phyloP scores from a whole-genome alignment of 2,888 invertebrate species.

The Graphium colonna region DNA sequence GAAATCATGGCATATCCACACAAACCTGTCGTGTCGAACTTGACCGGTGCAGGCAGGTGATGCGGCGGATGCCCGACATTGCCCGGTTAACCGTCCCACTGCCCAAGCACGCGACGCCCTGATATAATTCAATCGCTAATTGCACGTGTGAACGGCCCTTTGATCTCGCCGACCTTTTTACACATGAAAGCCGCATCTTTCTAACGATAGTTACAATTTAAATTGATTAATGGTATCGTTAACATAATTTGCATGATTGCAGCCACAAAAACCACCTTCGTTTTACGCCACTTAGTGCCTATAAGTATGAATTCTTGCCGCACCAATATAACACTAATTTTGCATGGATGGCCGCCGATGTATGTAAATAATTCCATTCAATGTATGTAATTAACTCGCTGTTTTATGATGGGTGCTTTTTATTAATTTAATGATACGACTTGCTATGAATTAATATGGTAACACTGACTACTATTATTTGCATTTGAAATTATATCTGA shows the following conservation, averaged over 20 bases:
- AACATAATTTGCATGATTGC: not conserved
- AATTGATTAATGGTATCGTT: slow-evolving; percentile 16
- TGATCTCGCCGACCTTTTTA: slow-evolving; percentile 22
- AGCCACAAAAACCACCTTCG: not conserved
- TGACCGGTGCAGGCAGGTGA: slow-evolving; percentile 31
- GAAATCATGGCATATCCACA: slow-evolving; percentile 11
- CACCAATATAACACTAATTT: not conserved
- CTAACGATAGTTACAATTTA: slow-evolving; percentile 10
- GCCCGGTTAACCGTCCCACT: slow-evolving; percentile 33
- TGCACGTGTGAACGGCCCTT: slow-evolving; percentile 31
- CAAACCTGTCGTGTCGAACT: not conserved
- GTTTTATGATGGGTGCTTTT: not conserved
- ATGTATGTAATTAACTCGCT: not conserved
- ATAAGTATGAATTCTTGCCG: not conserved
- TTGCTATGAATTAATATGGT: too few species aligned
- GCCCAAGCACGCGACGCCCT: slow-evolving; percentile 42
- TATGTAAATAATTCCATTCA: not conserved
- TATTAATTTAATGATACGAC: not conserved
- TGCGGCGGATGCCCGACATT: slow-evolving; percentile 36
- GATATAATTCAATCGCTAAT: slow-evolving; percentile 50
- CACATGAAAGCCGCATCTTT: not conserved
- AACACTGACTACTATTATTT: too few species aligned
- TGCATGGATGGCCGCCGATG: not conserved
- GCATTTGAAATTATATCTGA: too few species aligned
- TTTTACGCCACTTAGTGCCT: not conserved